These are phyloP conservation scores for Graptemys geographica DNA, from an alignment of 2,797 vertebrate species.

Conservation along the genomic window DNA sequence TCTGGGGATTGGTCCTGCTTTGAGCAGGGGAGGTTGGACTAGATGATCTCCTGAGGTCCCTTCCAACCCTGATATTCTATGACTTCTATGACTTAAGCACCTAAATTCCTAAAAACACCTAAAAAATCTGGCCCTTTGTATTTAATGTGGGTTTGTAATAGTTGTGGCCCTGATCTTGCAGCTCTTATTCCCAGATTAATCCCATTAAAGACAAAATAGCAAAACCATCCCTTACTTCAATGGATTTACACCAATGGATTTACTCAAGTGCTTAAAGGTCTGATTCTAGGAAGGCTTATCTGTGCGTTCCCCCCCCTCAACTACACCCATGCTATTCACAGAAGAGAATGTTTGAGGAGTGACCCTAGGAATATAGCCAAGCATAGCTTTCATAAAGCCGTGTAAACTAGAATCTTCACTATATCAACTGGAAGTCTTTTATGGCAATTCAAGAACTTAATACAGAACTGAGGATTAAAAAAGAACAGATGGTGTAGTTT, in stretches of 20 bases:
- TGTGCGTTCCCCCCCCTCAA: not conserved
- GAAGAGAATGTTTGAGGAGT: not conserved
- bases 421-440: slow-evolving; percentile 9
- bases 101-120: not conserved
- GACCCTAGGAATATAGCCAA: slow-evolving; percentile 2
- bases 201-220: not conserved
- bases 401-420: slow-evolving; percentile 1
- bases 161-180: not conserved
- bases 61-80: too few relatives aligned
- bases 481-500: not conserved
- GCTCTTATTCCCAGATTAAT: not conserved
- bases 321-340: not conserved
- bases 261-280: not conserved
- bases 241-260: not conserved
- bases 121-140: not conserved
- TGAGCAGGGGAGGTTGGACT: too few relatives aligned
- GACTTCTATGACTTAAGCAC: not conserved
- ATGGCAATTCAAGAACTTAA: slow-evolving; percentile 1
- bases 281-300: slow-evolving; percentile 2
- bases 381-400: not conserved
- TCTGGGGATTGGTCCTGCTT: too few relatives aligned
- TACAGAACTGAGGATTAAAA: slow-evolving; percentile 15
- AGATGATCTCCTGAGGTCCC: too few relatives aligned
- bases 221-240: not conserved
- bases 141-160: not conserved